Percentiles rank a stretch among this genome's conserved stretches.
Evolutionary conservation across 2,888 invertebrate species (phyloP).

Genomic region (Arge pagana): DNA sequence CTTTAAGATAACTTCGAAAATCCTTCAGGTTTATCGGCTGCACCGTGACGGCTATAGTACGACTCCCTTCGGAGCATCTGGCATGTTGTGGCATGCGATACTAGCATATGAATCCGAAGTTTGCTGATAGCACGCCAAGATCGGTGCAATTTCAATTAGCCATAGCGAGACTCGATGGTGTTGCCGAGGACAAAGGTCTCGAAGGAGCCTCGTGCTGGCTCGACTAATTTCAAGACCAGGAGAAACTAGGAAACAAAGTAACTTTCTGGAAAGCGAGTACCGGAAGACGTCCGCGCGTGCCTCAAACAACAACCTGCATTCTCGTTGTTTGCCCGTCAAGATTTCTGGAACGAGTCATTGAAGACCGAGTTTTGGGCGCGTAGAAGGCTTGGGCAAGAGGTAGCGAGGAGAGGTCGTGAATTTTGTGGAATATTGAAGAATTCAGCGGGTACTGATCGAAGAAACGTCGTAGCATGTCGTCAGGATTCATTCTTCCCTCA

Average conservation of each 20-base stretch:
- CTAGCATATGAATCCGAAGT: slow-evolving; percentile 14
- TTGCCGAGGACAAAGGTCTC: slow-evolving; percentile 5
- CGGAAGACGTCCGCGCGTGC: too few species aligned
- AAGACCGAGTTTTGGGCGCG: too few species aligned
- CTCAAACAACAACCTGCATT: too few species aligned
- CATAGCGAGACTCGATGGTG: slow-evolving; percentile 28
- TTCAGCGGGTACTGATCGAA: background rate
- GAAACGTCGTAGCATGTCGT: background rate
- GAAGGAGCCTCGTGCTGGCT: background rate
- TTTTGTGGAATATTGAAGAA: too few species aligned
- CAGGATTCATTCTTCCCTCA: background rate
- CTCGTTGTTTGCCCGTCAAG: too few species aligned
- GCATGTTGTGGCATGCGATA: slow-evolving; percentile 17
- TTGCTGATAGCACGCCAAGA: too few species aligned
- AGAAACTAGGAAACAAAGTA: background rate
- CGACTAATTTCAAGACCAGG: too few species aligned
- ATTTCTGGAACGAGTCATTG: too few species aligned
- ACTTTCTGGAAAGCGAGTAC: background rate
- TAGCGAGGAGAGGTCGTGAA: too few species aligned
- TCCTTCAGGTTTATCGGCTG: too few species aligned
- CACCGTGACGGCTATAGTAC: background rate
- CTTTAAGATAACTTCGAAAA: too few species aligned
- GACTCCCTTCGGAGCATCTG: slow-evolving; percentile 1
- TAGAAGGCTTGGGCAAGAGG: too few species aligned
- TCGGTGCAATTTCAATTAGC: slow-evolving; percentile 48